Evolutionary conservation across 2,797 vertebrate species (phyloP), one percentile per base, ranked within the genome.

Genomic region (Calcarius lapponicus): DNA sequence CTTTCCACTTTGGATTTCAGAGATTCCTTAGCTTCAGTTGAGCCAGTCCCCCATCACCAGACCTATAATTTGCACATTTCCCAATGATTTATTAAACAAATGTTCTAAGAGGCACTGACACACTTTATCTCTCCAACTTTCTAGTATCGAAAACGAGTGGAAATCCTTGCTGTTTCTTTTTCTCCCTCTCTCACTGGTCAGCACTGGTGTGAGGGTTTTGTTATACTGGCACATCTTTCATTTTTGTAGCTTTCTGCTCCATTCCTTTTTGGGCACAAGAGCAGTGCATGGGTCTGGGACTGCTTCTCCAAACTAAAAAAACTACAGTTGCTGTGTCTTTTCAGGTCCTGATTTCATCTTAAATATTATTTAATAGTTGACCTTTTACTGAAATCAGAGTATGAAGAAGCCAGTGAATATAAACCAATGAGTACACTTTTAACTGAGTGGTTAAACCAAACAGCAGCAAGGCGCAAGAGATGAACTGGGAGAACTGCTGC

Each of bases 301-400:
- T 66, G 31, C 5, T 40, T 47, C 48, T 62, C 76, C 2, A 9
- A 53, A 25, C 17, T 25, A 15, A 67, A 10, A 26, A 82, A 76
- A 16, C 3, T 6, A 13, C 0, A 1, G 7, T 16, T 22, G 8
- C 21, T 1, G 0, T 13, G 12, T 32, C 15, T 70, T 48, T 70
- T 69, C 25, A 31, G 19, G 28, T 47, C 19, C 36, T 3, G 5
- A 61, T 86, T 73, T 72, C 22, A 57, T 47, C 57, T 67, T 28
- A 81, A 24, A 66, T 18, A 36, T 9, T 36, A 7, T 66, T 81
- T 92, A 51, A 40, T 48, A 45, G 32, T 17, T 56, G 43, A n/a
- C 48, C 13, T 91, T 66, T 42, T 78, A 3, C 15, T 67, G 71
- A 56, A 71, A 81, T 31, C 28, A 64, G 48, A 64, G 17, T 17